Evolutionary conservation across 2,113 vertebrate genomes (phyloP).

Genomic region (Elephas maximus): DNA sequence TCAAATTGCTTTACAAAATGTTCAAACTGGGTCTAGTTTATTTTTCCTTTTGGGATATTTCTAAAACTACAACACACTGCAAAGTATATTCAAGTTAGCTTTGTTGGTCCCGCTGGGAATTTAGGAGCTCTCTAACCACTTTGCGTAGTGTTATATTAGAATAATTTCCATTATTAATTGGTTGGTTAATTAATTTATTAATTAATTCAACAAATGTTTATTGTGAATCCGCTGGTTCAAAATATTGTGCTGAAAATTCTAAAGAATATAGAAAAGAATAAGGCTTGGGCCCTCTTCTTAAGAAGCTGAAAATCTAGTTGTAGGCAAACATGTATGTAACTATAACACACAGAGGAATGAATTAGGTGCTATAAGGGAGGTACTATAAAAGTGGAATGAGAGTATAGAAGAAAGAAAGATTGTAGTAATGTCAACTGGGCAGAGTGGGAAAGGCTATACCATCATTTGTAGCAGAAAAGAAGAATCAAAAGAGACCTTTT

Average conservation of each 20-base stretch:
- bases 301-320: background rate
- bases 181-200: background rate
- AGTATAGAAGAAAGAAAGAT: background rate
- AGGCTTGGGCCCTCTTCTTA: background rate
- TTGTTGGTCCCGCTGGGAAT: background rate
- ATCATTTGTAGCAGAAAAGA: background rate
- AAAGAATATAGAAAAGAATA: constrained; percentile 16
- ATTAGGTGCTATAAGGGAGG: background rate
- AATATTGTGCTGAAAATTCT: constrained; percentile 2
- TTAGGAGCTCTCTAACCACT: background rate
- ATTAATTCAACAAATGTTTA: constrained; percentile 33
- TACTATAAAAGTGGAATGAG: background rate
- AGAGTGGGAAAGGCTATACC: background rate
- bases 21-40: background rate
- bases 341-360: background rate
- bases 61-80: background rate
- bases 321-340: background rate
- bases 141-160: constrained; percentile 24
- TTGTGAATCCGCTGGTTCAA: background rate
- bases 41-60: constrained; percentile 51
- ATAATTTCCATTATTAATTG: constrained; percentile 1
- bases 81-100: background rate
- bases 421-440: background rate
- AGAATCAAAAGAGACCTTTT: background rate
- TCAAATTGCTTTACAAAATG: constrained; percentile 31